These are phyloP conservation scores for Cosmopolites sordidus DNA, from an alignment of 2,888 invertebrate species.

Conservation along the genomic window DNA sequence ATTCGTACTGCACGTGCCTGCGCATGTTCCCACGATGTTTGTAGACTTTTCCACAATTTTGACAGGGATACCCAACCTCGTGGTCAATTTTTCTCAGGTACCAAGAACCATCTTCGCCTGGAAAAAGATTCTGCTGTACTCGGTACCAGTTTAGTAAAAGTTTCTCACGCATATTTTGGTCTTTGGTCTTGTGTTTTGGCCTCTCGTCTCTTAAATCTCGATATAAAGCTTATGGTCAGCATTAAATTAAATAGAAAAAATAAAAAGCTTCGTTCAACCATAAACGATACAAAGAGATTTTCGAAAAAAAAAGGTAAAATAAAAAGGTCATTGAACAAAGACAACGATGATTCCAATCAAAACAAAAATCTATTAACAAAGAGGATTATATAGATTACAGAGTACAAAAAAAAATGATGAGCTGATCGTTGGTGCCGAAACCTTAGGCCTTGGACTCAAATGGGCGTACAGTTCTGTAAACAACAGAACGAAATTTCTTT, in stretches of 20 bases:
- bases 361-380: too few relatives aligned
- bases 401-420: too few relatives aligned
- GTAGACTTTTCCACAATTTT: constrained; percentile 76
- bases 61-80: constrained; percentile 51
- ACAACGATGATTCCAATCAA: neutral
- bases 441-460: too few relatives aligned
- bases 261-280: too few relatives aligned
- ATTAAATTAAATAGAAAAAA: too few relatives aligned
- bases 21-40: constrained; percentile 74
- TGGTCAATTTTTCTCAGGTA: constrained; percentile 40
- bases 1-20: constrained; percentile 66
- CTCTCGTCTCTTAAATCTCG: neutral
- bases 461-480: too few relatives aligned
- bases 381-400: too few relatives aligned
- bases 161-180: constrained; percentile 19
- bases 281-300: neutral
- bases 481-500: too few relatives aligned
- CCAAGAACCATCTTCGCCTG: constrained; percentile 42
- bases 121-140: constrained; percentile 48
- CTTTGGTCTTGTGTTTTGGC: constrained; percentile 15
- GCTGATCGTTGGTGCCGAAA: too few relatives aligned
- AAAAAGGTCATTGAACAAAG: constrained; percentile 6
- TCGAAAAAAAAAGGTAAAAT: constrained; percentile 3
- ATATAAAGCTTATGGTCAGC: too few relatives aligned
- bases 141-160: constrained; percentile 30